phyloP scores from a whole-genome alignment of 1,140 invertebrate genomes.

The Bombus waltoni region DNA sequence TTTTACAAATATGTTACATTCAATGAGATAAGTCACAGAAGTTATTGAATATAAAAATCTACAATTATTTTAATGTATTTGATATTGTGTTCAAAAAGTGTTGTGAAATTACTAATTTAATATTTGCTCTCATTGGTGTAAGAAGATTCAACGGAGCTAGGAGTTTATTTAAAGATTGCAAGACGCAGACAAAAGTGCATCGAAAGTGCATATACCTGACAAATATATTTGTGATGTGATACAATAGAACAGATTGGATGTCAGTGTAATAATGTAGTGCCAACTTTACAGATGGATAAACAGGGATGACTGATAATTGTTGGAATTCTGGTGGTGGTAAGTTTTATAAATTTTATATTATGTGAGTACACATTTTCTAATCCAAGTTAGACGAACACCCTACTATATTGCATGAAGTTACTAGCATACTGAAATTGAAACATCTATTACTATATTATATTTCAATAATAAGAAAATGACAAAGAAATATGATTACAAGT shows the following conservation, averaged over 20 bases:
- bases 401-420: neutral
- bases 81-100: constrained; percentile 41
- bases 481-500: neutral
- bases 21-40: neutral
- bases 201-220: constrained; percentile 61
- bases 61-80: neutral
- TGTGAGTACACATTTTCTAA: too few relatives aligned
- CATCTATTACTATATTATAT: neutral
- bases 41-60: neutral
- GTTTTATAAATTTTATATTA: constrained; percentile 65
- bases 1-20: neutral
- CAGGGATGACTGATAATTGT: constrained; percentile 86
- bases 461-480: neutral
- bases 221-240: constrained; percentile 71
- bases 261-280: constrained; percentile 79
- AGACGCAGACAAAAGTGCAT: constrained; percentile 60
- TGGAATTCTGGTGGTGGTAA: constrained; percentile 86
- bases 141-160: constrained; percentile 36
- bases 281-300: constrained; percentile 82
- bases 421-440: neutral
- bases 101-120: constrained; percentile 62
- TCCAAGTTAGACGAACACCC: neutral
- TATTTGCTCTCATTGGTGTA: constrained; percentile 55
- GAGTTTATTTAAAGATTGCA: constrained; percentile 41
- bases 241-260: constrained; percentile 74